Base-by-base conservation (phyloP, 2,888 invertebrate species). In the Matsumyia berberina region DNA sequence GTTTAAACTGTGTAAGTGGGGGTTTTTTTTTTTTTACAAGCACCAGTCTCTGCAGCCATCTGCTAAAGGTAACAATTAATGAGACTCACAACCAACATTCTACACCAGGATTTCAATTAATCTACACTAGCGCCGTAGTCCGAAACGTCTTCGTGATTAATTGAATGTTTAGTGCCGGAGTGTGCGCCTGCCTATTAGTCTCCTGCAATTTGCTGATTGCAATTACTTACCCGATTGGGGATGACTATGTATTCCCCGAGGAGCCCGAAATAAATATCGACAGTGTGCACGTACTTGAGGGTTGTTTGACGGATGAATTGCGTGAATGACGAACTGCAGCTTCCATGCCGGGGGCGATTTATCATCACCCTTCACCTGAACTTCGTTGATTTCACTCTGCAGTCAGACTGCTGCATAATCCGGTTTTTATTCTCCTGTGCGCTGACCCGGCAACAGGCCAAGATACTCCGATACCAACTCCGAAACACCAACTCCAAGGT, bases 111-210 rank as follows among this genome's bases (percentile, higher is more conserved):
- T 82, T 82, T 82, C 82, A 72, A 82, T 82, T 77, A 77, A 77
- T 82, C 70, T 72, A 33, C 66, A 24, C 33, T 55, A 8, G 8
- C 35, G 39, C 44, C 57, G 12, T n/a, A 12, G 33, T 24, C 15
- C 33, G 15, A 8, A 15, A n/a, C 9, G 11, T n/a, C 9, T 19
- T 46, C 60, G 12, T 72, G 82, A 78, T 78, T 82, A 66, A 82
- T 82, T 37, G 78, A 72, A 60, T 55, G 72, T 82, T 78, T 82
- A 67, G 60, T 62, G 37, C 35, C 29, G 49, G 39, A 78, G 58
- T 60, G 82, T 82, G 77, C 77, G 82, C 70, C 82, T 77, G 82
- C 66, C 82, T 58, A 78, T 78, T 78, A 77, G 82, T 72, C 72
- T 72, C 55, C 37, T 53, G 78, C 82, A 82, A 82, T 82, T 82